Conservation (phyloP, 2,113 vertebrate genomes). For the Tauraco erythrolophus region DNA sequence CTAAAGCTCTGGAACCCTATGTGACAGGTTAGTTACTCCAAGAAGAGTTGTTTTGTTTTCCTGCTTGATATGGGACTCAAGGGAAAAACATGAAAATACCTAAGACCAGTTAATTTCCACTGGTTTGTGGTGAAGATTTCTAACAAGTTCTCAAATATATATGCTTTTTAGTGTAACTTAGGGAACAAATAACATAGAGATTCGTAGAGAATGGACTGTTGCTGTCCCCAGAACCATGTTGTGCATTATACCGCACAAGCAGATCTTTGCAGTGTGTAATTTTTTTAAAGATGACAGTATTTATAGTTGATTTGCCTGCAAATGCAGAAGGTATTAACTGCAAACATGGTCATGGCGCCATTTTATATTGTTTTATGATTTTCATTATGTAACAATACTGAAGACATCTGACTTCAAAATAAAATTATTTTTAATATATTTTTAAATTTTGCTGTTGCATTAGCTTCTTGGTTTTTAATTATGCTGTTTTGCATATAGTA, state of each 20-base stretch:
- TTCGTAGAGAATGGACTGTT: not conserved
- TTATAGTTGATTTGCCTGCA: not conserved
- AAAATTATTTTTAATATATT: not conserved
- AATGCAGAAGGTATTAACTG: not conserved
- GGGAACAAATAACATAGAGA: not conserved
- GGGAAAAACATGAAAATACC: not conserved
- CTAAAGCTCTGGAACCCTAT: slow-evolving; percentile 97
- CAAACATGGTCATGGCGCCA: not conserved
- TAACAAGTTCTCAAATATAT: not conserved
- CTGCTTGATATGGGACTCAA: not conserved
- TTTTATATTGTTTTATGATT: not conserved
- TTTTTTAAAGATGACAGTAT: not conserved
- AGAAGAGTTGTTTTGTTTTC: not conserved
- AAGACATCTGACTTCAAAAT: not conserved
- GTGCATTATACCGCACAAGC: not conserved
- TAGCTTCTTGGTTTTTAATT: not conserved
- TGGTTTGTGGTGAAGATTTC: not conserved
- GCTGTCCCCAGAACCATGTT: not conserved
- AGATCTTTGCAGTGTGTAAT: not conserved
- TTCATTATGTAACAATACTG: not conserved
- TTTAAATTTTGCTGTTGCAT: not conserved
- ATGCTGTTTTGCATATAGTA: not conserved
- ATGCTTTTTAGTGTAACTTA: not conserved
- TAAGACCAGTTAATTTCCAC: not conserved
- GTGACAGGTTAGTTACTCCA: slow-evolving; percentile 86